Conservation (phyloP, 1,140 invertebrate species). For the Drosophila parabipectinata region DNA sequence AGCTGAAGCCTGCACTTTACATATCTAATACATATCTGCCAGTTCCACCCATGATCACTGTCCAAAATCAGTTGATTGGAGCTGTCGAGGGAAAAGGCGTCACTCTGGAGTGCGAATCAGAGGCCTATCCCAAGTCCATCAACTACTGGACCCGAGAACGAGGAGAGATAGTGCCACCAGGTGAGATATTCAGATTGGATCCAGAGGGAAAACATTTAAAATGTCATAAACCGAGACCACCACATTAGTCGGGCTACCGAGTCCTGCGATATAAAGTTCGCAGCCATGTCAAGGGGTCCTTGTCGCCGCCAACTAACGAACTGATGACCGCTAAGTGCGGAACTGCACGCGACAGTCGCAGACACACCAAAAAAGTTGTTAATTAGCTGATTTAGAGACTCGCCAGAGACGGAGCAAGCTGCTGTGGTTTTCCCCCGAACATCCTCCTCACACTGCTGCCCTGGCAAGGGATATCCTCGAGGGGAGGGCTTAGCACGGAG, state of each 20-base stretch:
- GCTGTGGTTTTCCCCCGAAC: slow-evolving; percentile 41
- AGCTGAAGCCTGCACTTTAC: background rate
- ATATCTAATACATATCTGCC: slow-evolving; percentile 40
- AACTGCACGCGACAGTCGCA: slow-evolving; percentile 30
- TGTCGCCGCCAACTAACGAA: slow-evolving; percentile 36
- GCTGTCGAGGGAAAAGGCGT: slow-evolving; percentile 89
- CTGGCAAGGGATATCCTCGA: background rate
- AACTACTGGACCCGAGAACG: slow-evolving; percentile 93
- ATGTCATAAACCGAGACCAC: slow-evolving; percentile 30
- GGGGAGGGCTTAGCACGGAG: slow-evolving; percentile 27
- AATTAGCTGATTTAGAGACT: slow-evolving; percentile 76
- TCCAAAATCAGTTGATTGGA: slow-evolving; percentile 92
- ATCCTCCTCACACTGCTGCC: too few relatives aligned
- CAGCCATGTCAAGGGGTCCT: slow-evolving; percentile 17
- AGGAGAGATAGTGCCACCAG: slow-evolving; percentile 91
- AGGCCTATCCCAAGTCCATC: slow-evolving; percentile 94
- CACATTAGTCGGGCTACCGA: slow-evolving; percentile 15
- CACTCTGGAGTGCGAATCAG: slow-evolving; percentile 92
- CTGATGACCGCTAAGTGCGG: slow-evolving; percentile 68
- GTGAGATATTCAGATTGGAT: slow-evolving; percentile 84
- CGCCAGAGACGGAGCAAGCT: slow-evolving; percentile 41
- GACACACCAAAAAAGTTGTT: slow-evolving; percentile 66
- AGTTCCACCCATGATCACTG: slow-evolving; percentile 93
- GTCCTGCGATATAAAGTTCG: slow-evolving; percentile 11
- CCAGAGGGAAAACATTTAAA: slow-evolving; percentile 9